phyloP scores from a whole-genome alignment of 2,888 invertebrate species.

The Drosophila dives region DNA sequence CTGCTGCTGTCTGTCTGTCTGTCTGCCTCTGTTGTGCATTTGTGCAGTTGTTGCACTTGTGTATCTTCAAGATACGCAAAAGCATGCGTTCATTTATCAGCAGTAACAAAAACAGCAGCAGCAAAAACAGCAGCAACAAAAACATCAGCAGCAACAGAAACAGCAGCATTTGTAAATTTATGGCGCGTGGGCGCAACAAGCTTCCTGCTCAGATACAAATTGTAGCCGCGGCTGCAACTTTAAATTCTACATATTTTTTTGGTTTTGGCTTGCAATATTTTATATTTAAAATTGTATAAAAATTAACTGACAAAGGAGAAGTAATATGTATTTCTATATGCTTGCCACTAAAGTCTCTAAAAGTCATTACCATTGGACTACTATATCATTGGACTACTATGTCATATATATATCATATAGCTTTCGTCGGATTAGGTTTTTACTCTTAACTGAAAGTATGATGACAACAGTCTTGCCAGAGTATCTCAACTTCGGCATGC shows the following conservation, averaged over 20 bases:
- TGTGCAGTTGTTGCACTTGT: conserved; percentile 55
- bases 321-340: neutral
- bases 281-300: neutral
- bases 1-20: conserved; percentile 1
- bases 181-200: conserved; percentile 69
- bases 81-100: conserved; percentile 74
- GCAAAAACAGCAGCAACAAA: conserved; percentile 3
- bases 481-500: neutral
- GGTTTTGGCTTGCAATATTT: conserved; percentile 1
- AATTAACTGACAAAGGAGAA: neutral
- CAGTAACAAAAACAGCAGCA: conserved; percentile 32
- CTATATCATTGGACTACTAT: neutral
- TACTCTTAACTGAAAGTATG: too few relatives aligned
- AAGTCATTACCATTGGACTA: neutral
- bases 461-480: neutral
- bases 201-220: conserved; percentile 58
- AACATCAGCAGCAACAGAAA: conserved; percentile 25
- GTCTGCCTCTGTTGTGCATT: conserved; percentile 3
- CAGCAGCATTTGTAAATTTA: conserved; percentile 59
- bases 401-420: neutral
- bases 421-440: too few relatives aligned
- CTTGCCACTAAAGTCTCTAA: neutral
- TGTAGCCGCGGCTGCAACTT: conserved; percentile 27
- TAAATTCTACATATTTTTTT: neutral
- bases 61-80: conserved; percentile 72